Evolutionary conservation across 2,797 vertebrate genomes (phyloP).

Genomic region (Dromococcyx pavoninus): DNA sequence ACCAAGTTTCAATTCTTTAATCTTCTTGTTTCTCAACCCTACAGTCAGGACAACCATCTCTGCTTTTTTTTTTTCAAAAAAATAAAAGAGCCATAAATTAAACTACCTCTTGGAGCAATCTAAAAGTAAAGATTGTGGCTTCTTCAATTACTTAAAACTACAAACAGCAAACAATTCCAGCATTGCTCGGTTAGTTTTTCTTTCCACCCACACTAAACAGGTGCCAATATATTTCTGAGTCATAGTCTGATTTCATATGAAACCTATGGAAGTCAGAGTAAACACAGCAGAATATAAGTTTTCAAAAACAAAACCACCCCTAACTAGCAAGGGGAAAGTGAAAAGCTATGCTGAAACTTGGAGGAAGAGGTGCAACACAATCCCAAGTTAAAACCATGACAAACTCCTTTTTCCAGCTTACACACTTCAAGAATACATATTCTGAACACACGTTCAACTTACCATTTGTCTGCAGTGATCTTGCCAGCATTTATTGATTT

Average conservation of each 20-base stretch:
- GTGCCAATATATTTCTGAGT: neutral
- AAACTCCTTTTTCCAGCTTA: neutral
- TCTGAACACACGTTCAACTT: constrained; percentile 38
- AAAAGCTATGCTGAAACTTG: neutral
- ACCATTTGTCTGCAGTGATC: constrained; percentile 84
- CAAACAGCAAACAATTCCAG: neutral
- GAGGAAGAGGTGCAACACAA: neutral
- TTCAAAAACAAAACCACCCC: neutral
- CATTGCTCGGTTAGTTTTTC: neutral
- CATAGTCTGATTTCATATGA: neutral
- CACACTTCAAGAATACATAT: neutral
- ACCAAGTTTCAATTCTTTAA: neutral
- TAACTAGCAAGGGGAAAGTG: neutral
- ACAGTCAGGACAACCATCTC: neutral
- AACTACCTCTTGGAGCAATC: neutral
- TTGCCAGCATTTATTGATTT: constrained; percentile 79
- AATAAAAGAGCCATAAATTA: no score
- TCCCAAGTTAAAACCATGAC: neutral
- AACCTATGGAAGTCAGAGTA: neutral
- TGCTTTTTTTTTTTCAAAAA: neutral
- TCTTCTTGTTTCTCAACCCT: neutral
- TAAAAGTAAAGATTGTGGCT: neutral
- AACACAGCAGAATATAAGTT: neutral
- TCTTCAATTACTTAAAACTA: neutral
- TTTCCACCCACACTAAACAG: neutral